Evolutionary conservation across 2,113 vertebrate genomes (phyloP).

Genomic region (Pimephales promelas): DNA sequence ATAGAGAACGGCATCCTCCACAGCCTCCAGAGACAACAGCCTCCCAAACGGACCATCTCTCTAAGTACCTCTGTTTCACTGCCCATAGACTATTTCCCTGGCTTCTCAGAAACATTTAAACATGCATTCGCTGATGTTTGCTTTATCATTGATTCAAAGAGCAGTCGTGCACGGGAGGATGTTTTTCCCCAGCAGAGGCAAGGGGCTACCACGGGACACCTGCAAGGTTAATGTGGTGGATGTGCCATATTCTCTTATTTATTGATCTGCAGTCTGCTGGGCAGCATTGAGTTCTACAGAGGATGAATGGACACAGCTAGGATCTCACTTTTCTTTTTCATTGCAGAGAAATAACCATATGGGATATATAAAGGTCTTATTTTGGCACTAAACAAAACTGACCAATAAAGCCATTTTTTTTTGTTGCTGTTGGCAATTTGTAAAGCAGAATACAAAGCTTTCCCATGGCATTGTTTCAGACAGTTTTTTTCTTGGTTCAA

Average conservation of each 20-base stretch:
- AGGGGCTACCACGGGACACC: constrained; percentile 15
- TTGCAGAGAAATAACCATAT: constrained; percentile 4
- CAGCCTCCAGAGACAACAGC: constrained; percentile 13
- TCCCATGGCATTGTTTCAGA: constrained; percentile 26
- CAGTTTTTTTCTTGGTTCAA: not conserved
- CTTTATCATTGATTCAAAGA: constrained; percentile 26
- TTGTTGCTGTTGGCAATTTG: constrained; percentile 1
- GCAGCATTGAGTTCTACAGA: constrained; percentile 8
- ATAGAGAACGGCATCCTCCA: constrained; percentile 20
- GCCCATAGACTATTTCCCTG: not conserved
- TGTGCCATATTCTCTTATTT: constrained; percentile 19
- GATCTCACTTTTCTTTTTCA: not conserved
- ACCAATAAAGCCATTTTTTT: not conserved
- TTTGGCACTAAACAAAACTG: constrained; percentile 20
- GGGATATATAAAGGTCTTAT: not conserved
- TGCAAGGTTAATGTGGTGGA: constrained; percentile 51
- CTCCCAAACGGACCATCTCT: not conserved
- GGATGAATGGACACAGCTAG: constrained; percentile 21
- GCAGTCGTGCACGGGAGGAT: not conserved
- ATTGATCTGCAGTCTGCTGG: constrained; percentile 34
- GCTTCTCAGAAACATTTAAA: constrained; percentile 18
- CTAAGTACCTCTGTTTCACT: constrained; percentile 9
- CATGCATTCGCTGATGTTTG: constrained; percentile 2
- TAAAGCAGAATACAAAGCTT: constrained; percentile 40
- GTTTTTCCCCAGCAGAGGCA: not conserved